Conservation (phyloP, 1,140 invertebrate genomes). For the Trypoxylus dichotomus region DNA sequence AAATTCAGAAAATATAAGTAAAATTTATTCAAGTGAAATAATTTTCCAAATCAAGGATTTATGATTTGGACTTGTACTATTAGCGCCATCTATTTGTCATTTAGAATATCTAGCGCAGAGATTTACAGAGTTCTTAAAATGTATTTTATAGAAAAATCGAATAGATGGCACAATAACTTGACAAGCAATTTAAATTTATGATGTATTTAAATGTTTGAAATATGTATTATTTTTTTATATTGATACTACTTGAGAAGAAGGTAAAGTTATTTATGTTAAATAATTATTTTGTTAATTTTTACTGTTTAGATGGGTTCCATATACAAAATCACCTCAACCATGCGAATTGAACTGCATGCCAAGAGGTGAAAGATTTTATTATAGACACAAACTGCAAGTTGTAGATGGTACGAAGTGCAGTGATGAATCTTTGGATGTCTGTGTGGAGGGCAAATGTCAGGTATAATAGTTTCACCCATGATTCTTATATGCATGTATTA, state of each 20-base stretch:
- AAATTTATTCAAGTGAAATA: too few relatives aligned
- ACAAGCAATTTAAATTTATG: too few relatives aligned
- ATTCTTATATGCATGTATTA: background rate
- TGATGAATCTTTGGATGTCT: slow-evolving; percentile 82
- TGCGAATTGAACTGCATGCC: slow-evolving; percentile 97
- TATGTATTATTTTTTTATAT: too few relatives aligned
- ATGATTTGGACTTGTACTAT: too few relatives aligned
- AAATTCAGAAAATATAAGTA: too few relatives aligned
- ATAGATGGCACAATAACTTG: too few relatives aligned
- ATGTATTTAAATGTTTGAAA: too few relatives aligned
- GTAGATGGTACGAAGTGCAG: slow-evolving; percentile 89
- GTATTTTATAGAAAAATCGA: too few relatives aligned
- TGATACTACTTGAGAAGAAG: too few relatives aligned
- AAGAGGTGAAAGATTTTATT: slow-evolving; percentile 88
- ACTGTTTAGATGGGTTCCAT: slow-evolving; percentile 78
- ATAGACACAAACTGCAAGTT: slow-evolving; percentile 80
- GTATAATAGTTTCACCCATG: slow-evolving; percentile 56
- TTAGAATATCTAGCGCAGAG: background rate
- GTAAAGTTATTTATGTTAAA: too few relatives aligned
- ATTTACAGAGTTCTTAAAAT: too few relatives aligned
- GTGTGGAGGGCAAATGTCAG: slow-evolving; percentile 89
- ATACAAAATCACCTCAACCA: slow-evolving; percentile 81
- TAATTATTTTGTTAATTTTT: slow-evolving; percentile 21
- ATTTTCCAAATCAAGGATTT: too few relatives aligned
- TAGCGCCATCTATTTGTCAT: background rate